Evolutionary conservation across 2,113 vertebrate genomes (phyloP).

Genomic region (Lophotis ruficrista): DNA sequence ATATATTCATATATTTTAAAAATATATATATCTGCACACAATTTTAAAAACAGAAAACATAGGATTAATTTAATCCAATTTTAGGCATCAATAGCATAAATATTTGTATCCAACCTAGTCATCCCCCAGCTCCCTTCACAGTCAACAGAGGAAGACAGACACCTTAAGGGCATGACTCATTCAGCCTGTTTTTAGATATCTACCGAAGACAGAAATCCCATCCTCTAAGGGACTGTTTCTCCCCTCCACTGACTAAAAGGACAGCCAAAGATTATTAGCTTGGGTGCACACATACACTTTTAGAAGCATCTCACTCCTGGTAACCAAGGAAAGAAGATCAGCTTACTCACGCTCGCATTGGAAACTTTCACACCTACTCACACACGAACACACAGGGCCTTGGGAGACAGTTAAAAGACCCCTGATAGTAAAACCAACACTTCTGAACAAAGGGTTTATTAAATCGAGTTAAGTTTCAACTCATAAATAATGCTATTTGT

Average conservation of each 20-base stretch:
- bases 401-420: neutral
- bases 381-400: neutral
- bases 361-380: neutral
- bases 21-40: neutral
- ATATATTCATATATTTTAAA: neutral
- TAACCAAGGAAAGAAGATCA: neutral
- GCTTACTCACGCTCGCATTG: rapidly evolving
- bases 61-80: neutral
- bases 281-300: neutral
- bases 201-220: neutral
- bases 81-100: neutral
- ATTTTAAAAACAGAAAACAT: neutral
- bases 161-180: neutral
- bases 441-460: neutral
- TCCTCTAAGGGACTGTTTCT: neutral
- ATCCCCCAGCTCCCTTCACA: neutral
- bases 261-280: neutral
- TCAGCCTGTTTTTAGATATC: neutral
- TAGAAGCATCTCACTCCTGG: neutral
- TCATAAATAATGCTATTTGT: neutral
- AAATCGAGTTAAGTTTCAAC: neutral
- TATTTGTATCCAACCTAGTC: neutral
- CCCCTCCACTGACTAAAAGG: neutral
- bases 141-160: neutral
- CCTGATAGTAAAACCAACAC: neutral